Evolutionary conservation across 2,888 invertebrate genomes (phyloP), one percentile per base, ranked within the genome.

Genomic region (Blastobasis adustella): DNA sequence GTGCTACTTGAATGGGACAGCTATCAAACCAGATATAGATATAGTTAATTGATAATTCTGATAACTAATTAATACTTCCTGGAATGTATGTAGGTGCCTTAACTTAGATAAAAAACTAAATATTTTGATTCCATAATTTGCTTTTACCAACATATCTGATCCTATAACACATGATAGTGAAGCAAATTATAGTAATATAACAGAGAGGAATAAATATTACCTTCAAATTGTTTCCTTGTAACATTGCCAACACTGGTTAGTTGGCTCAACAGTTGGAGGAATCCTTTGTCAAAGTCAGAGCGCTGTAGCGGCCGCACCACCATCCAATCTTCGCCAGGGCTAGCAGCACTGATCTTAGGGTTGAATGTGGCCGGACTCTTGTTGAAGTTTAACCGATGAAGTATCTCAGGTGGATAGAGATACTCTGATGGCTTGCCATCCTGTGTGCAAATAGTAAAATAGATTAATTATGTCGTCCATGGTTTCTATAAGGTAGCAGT

Each of bases 191-290:
- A 40, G 9, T 8, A 40, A 40, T 40, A 40, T 40, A 40, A 40
- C 6, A 42, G 9, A 6, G 10, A 6, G 5, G 9, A 42, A 42
- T 42, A 42, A 8, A 8, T 6, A 48, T 48, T 55, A 97, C 97
- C 93, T 85, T 93, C 89, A 90, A 96, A 98, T 67, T 94, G 92
- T 63, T 94, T 92, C 65, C 91, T 89, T 38, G 92, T 89, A 36
- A 97, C 90, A 76, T 94, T 92, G 54, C 98, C 98, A 10, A 97
- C 96, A 56, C 90, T 90, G 3, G 98, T 98, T 43, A 98, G 88
- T 75, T 98, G 96, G 4, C 92, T 88, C 7, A 98, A 85, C 49
- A 98, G 82, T 63, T 94, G 90, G 50, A 96, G 73, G 70, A 95
- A 97, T 0, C 97, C 97, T 82, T 93, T 94, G 61, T 95, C 93